Evolutionary conservation across 2,113 vertebrate genomes (phyloP).

Genomic region (Erpornis zantholeuca): DNA sequence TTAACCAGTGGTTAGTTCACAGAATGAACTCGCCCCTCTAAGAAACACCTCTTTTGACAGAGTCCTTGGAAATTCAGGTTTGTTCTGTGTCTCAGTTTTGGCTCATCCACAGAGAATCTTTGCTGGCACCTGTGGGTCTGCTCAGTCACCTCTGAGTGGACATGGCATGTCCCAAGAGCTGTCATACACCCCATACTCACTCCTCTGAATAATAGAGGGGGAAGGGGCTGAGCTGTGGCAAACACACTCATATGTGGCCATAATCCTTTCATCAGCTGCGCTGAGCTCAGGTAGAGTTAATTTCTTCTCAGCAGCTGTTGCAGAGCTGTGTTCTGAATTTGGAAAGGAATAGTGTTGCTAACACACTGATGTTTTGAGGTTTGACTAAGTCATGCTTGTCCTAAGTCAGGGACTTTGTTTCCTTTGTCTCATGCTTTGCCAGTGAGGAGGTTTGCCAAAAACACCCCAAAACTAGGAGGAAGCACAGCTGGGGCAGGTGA

Average conservation of each 20-base stretch:
- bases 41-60: not conserved
- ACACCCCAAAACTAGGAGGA: not conserved
- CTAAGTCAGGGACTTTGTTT: not conserved
- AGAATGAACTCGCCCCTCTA: not conserved
- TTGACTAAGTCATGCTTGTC: rapidly evolving
- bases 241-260: not conserved
- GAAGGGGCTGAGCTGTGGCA: not conserved
- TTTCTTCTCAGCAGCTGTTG: not conserved
- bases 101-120: rapidly evolving
- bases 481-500: not conserved
- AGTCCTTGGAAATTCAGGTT: not conserved
- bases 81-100: not conserved
- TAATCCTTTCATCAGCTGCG: not conserved
- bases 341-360: not conserved
- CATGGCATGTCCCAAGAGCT: not conserved
- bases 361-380: not conserved
- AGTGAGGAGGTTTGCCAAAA: not conserved
- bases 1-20: not conserved
- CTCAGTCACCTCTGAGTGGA: rapidly evolving
- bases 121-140: not conserved
- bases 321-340: not conserved
- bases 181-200: not conserved
- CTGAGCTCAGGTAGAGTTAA: not conserved
- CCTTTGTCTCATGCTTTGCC: not conserved
- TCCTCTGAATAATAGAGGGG: not conserved